Evolutionary conservation across 2,888 invertebrate species (phyloP).

Genomic region (Noctua janthina): DNA sequence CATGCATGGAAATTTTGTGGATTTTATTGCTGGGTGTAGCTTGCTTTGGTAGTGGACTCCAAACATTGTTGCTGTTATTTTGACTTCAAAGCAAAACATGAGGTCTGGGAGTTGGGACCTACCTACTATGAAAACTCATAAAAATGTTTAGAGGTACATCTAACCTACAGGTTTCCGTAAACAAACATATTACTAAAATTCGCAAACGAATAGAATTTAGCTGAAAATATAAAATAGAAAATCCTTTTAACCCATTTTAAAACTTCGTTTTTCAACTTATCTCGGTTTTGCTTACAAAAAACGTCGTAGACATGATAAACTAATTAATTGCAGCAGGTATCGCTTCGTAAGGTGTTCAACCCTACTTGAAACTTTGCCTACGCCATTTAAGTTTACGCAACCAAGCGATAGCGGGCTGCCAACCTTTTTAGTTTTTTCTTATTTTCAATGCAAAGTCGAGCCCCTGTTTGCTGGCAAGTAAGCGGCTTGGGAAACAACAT

Average conservation of each 20-base stretch:
- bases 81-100: neutral
- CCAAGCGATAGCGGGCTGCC: slow-evolving; percentile 47
- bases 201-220: neutral
- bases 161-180: too few relatives aligned
- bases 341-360: slow-evolving; percentile 27
- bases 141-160: too few relatives aligned
- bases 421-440: slow-evolving; percentile 45
- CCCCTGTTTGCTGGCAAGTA: slow-evolving; percentile 40
- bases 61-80: neutral
- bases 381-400: slow-evolving; percentile 39
- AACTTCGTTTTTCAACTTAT: neutral
- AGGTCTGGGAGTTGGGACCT: too few relatives aligned
- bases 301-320: neutral
- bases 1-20: slow-evolving; percentile 22
- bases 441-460: slow-evolving; percentile 53
- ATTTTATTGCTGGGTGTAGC: slow-evolving; percentile 8
- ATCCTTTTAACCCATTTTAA: neutral
- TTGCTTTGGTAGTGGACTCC: neutral
- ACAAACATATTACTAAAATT: neutral
- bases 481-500: slow-evolving; percentile 29
- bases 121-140: too few relatives aligned
- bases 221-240: neutral
- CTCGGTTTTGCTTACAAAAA: neutral
- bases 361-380: slow-evolving; percentile 37
- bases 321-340: slow-evolving; percentile 11